phyloP scores from a whole-genome alignment of 2,113 vertebrate species.

The Oryzias curvinotus region DNA sequence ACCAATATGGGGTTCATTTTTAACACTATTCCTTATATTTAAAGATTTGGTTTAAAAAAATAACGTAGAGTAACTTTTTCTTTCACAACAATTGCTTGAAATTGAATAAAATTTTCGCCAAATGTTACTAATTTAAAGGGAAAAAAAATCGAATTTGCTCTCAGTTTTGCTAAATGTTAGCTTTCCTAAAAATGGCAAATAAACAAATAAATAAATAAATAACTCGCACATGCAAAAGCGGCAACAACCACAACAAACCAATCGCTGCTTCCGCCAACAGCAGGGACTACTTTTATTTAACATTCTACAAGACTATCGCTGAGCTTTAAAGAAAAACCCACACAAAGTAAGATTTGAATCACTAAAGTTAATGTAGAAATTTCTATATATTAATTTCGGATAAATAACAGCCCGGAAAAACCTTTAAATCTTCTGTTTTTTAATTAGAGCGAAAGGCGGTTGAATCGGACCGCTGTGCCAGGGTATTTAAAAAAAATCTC shows the following conservation, averaged over 20 bases:
- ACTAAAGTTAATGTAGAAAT: too few relatives aligned
- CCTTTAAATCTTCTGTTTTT: slow-evolving; percentile 6
- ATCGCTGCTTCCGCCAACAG: too few relatives aligned
- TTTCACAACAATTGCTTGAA: not conserved
- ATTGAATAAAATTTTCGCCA: not conserved
- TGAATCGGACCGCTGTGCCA: slow-evolving; percentile 27
- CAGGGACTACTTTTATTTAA: too few relatives aligned
- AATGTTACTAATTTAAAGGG: not conserved
- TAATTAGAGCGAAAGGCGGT: not conserved
- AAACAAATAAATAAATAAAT: not conserved
- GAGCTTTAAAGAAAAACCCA: too few relatives aligned
- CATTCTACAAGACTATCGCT: too few relatives aligned
- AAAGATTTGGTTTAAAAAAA: too few relatives aligned
- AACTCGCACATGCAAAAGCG: not conserved
- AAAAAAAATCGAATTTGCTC: not conserved
- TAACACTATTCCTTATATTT: too few relatives aligned
- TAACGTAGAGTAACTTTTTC: too few relatives aligned
- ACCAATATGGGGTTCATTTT: too few relatives aligned
- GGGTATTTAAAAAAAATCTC: slow-evolving; percentile 71
- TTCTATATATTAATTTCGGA: not conserved
- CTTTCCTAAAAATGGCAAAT: too few relatives aligned
- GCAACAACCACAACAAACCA: not conserved
- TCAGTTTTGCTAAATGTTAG: not conserved
- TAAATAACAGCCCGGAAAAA: not conserved
- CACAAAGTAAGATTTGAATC: too few relatives aligned